phyloP scores from a whole-genome alignment of 2,888 invertebrate genomes.

The Leptothorax acervorum region DNA sequence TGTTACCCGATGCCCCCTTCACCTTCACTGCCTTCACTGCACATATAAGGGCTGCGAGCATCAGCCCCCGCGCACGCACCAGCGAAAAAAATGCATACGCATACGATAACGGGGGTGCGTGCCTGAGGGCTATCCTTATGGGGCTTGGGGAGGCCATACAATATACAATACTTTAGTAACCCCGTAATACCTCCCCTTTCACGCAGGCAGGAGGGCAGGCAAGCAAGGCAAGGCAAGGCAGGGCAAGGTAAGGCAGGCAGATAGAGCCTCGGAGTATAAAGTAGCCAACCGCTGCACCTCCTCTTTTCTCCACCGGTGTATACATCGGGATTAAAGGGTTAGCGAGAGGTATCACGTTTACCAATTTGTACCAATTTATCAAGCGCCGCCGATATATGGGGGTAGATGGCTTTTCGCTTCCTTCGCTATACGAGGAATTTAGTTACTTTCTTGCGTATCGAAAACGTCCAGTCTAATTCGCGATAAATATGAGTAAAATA shows the following conservation, averaged over 20 bases:
- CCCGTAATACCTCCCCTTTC: slow-evolving; percentile 82
- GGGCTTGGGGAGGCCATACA: slow-evolving; percentile 84
- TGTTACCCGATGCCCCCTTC: slow-evolving; percentile 85
- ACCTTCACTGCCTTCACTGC: slow-evolving; percentile 85
- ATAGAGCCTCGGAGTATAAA: slow-evolving; percentile 72
- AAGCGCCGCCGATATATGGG: slow-evolving; percentile 41
- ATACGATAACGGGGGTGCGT: slow-evolving; percentile 81
- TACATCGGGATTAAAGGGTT: slow-evolving; percentile 73
- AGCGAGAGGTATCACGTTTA: slow-evolving; percentile 63
- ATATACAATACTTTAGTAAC: slow-evolving; percentile 85
- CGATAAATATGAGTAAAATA: background rate
- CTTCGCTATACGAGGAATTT: slow-evolving; percentile 7
- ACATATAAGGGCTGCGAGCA: slow-evolving; percentile 70
- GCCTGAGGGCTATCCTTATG: slow-evolving; percentile 84
- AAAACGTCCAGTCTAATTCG: background rate
- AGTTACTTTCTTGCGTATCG: background rate
- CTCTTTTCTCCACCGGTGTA: slow-evolving; percentile 60
- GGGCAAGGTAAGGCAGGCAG: slow-evolving; percentile 58
- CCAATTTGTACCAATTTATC: slow-evolving; percentile 66
- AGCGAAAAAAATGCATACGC: slow-evolving; percentile 83
- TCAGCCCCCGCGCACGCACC: slow-evolving; percentile 76
- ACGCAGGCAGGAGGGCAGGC: slow-evolving; percentile 81
- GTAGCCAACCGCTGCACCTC: slow-evolving; percentile 71
- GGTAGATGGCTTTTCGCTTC: slow-evolving; percentile 10
- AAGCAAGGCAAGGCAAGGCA: slow-evolving; percentile 60